Conservation (phyloP, 2,888 invertebrate genomes). For the Cecidostiba fungosa region DNA sequence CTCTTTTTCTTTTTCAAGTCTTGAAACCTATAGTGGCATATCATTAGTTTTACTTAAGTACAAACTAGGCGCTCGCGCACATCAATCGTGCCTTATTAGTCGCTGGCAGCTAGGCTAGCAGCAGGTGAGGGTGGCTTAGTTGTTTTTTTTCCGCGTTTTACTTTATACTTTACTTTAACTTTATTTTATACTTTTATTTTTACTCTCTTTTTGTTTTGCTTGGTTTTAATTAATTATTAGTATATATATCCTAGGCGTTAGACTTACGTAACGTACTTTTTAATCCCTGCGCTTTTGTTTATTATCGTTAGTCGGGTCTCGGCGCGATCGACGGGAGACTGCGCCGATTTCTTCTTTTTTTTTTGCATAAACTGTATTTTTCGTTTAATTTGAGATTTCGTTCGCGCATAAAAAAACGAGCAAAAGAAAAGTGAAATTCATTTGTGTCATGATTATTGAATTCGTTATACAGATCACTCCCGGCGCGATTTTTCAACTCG, state of each 20-base stretch:
- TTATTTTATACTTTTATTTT: not conserved
- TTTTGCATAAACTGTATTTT: not conserved
- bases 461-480: not conserved
- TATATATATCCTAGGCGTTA: slow-evolving; percentile 16
- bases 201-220: not conserved
- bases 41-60: slow-evolving; percentile 49
- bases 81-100: slow-evolving; percentile 47
- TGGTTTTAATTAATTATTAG: not conserved
- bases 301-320: slow-evolving; percentile 29
- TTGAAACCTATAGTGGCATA: slow-evolving; percentile 37
- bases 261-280: slow-evolving; percentile 44
- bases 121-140: slow-evolving; percentile 42
- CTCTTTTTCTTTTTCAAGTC: slow-evolving; percentile 30
- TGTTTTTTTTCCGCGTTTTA: not conserved
- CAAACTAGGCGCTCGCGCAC: slow-evolving; percentile 54
- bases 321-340: slow-evolving; percentile 28
- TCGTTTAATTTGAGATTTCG: not conserved
- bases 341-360: not conserved
- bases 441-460: not conserved
- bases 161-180: slow-evolving; percentile 6
- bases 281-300: slow-evolving; percentile 53
- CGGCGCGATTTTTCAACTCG: not conserved
- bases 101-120: slow-evolving; percentile 54
- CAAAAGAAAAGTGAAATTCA: not conserved
- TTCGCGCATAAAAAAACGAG: not conserved